A percentile compares a stretch with the other conserved stretches of the same genome.
phyloP scores from a whole-genome alignment of 2,113 vertebrate species.

The Tenebrosternarchus preto region DNA sequence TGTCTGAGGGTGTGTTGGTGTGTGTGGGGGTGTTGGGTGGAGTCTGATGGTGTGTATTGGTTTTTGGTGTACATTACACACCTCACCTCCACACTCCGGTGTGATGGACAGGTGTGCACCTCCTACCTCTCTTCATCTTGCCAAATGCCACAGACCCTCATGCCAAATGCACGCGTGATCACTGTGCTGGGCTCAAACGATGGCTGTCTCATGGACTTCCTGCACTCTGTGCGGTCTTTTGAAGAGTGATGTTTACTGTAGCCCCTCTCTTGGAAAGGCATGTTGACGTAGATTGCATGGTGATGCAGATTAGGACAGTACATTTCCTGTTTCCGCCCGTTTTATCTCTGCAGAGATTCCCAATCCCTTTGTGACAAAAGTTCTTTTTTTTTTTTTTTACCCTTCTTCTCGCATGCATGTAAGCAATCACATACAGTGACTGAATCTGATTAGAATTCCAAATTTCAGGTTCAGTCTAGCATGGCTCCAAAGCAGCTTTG shows the following conservation, averaged over 20 bases:
- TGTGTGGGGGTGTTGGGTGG: no score
- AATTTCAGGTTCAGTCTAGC: not conserved
- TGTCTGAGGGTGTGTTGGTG: no score
- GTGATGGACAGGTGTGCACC: no score
- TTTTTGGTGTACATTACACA: no score
- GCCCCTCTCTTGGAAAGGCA: constrained; percentile 11
- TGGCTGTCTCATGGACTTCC: no score
- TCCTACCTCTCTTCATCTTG: no score
- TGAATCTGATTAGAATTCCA: not conserved
- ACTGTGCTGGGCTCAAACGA: no score
- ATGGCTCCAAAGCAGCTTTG: not conserved
- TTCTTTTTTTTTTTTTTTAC: not conserved
- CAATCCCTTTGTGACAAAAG: constrained; percentile 1
- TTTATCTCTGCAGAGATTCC: not conserved
- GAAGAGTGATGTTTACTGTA: not conserved
- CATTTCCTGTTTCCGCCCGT: constrained; percentile 7
- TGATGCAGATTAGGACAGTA: not conserved
- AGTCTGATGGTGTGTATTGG: no score
- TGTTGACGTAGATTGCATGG: not conserved
- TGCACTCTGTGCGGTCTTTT: no score
- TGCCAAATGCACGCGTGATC: no score
- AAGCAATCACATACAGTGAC: not conserved
- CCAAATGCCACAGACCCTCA: no score
- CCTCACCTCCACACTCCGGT: no score
- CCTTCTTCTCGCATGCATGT: not conserved